These are phyloP conservation scores for Monopis laevigella DNA, from an alignment of 2,888 invertebrate genomes.

Conservation along the genomic window DNA sequence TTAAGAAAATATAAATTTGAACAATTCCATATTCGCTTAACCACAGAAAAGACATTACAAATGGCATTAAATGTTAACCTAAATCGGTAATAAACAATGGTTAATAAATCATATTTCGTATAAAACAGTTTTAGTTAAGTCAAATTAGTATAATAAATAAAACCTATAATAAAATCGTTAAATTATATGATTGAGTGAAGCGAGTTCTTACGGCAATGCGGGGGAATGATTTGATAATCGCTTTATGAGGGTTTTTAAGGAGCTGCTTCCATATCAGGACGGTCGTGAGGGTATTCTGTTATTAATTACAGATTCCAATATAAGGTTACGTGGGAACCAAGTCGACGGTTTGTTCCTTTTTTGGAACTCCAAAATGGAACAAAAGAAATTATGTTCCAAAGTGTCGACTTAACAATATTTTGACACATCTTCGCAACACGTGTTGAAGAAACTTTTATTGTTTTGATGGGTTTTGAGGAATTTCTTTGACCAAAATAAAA, in stretches of 20 bases:
- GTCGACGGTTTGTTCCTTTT: conserved; percentile 23
- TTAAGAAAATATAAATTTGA: no score
- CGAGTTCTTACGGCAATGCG: conserved; percentile 14
- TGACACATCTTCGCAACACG: conserved; percentile 39
- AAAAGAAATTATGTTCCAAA: conserved; percentile 49
- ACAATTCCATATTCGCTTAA: no score
- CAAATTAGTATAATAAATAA: no score
- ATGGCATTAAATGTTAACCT: no score
- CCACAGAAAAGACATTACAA: no score
- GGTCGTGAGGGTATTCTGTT: conserved; percentile 40
- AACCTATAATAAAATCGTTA: conserved; percentile 28
- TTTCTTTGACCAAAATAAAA: conserved; percentile 23
- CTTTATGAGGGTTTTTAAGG: conserved; percentile 56
- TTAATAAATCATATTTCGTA: no score
- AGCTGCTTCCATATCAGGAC: conserved; percentile 52
- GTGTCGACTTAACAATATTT: conserved; percentile 28
- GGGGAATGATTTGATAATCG: conserved; percentile 58
- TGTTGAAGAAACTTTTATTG: conserved; percentile 30
- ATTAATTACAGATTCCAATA: conserved; percentile 50
- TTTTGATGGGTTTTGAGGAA: conserved; percentile 29
- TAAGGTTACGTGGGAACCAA: conserved; percentile 57
- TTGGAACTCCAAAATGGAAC: conserved; percentile 26
- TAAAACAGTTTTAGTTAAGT: no score
- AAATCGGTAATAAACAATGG: no score
- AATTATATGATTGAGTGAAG: conserved; percentile 42